Evolutionary conservation across 1,140 invertebrate species (phyloP), one percentile per base, ranked within the genome.

Genomic region (Elysia chlorotica): DNA sequence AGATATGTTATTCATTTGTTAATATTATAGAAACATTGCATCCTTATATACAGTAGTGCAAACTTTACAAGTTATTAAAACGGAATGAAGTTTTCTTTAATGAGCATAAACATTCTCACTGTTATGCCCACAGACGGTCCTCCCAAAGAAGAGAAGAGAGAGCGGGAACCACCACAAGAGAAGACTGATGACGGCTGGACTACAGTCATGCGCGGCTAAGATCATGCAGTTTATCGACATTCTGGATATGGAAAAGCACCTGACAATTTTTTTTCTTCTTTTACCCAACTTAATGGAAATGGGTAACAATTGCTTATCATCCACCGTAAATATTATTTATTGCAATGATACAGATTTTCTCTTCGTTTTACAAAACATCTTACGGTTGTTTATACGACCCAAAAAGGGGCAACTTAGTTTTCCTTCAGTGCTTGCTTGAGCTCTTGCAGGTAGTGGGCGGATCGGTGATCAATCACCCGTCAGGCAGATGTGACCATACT

Each of bases 131-230:
- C n/a, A n/a, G n/a, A n/a, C n/a, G n/a, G n/a, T n/a, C n/a, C n/a
- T n/a, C n/a, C n/a, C n/a, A n/a, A n/a, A n/a, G n/a, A n/a, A n/a
- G n/a, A n/a, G n/a, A n/a, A n/a, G n/a, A n/a, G n/a, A n/a, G n/a
- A n/a, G n/a, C n/a, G n/a, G n/a, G n/a, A n/a, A n/a, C 6, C 66
- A 73, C 63, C 66, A 4, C 37, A 65, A 65, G 30, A 23, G 30
- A 48, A 73, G 25, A 71, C 73, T 37, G 74, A 76, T 63, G 74
- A 76, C 73, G 74, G 74, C 54, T 76, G 74, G 74, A 76, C 74
- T n/a, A 76, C 71, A 28, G 74, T 76, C 21, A n/a, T n/a, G n/a
- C 65, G 74, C 2, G 73, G 73, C 38, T 76, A 35, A 73, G n/a
- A 63, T n/a, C n/a, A n/a, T n/a, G n/a, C n/a, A n/a, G n/a, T n/a